Evolutionary conservation across 2,888 invertebrate species (phyloP), one percentile per base, ranked within the genome.

Genomic region (Spisula subtruncata): DNA sequence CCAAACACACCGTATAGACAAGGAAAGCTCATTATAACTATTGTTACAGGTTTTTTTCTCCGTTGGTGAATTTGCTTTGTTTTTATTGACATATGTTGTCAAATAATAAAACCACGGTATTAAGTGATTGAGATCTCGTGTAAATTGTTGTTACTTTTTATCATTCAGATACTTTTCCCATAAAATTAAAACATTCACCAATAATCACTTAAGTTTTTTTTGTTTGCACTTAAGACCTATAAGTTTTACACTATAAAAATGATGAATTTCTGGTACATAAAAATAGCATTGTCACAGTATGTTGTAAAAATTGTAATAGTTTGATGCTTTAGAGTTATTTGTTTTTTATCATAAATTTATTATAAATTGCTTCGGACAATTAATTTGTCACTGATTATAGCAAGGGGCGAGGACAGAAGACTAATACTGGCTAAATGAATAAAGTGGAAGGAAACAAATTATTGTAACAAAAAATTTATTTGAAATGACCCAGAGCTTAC

Each of bases 11-110:
- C 75, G 81, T 18, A 81, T 41, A 29, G 81, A 90, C 90, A 88
- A 75, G 88, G 79, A 81, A 88, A 85, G 56, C 71, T 71, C 86
- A 88, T 90, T 88, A 88, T 51, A 46, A 5, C 35, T 48, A 54
- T 81, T 86, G 86, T 81, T 25, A 16, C 2, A 14, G 5, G 12
- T 66, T 81, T 75, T 81, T 75, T 51, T 60, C 54, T 16, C 71
- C 20, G 41, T 32, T 66, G 20, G 80, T 86, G n/a, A n/a, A n/a
- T n/a, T n/a, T n/a, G 81, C 86, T 80, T 20, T 29, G 25, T 29
- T 85, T 54, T 85, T 56, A 85, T 54, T 80, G 85, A 85, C 80
- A 81, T 46, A 8, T 79, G 25, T 25, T 81, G 81, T 48, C 46
- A 6, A 81, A 81, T 2, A 0, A n/a, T 35, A 81, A 46, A 81